Percentiles rank a stretch among this genome's conserved stretches.
Conservation (phyloP, 2,113 vertebrate species). For the Alces alces region DNA sequence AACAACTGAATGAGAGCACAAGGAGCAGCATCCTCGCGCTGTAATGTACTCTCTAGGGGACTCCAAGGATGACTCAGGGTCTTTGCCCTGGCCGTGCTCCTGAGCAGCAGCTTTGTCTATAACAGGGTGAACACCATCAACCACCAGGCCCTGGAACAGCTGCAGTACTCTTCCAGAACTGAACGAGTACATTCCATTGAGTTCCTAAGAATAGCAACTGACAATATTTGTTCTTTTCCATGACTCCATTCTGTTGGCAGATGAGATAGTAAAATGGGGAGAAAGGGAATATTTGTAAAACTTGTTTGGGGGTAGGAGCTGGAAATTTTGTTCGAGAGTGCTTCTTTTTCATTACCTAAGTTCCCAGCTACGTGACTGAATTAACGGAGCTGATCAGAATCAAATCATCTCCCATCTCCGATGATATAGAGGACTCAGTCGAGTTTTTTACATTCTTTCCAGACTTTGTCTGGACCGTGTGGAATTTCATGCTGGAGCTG, state of each 20-base stretch:
- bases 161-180: conserved; percentile 55
- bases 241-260: neutral
- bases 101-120: conserved; percentile 72
- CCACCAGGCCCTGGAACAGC: conserved; percentile 57
- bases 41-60: neutral
- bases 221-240: fast-evolving
- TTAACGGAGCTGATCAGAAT: conserved; percentile 75
- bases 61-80: conserved; percentile 43
- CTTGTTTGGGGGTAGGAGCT: neutral
- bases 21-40: neutral
- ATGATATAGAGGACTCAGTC: neutral
- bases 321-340: conserved; percentile 7
- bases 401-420: conserved; percentile 50
- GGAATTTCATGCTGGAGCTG: conserved; percentile 76
- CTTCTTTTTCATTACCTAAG: conserved; percentile 56
- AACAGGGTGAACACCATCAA: conserved; percentile 71
- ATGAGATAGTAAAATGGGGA: neutral
- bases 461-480: conserved; percentile 78
- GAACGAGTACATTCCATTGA: fast-evolving
- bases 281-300: neutral
- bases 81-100: conserved; percentile 61
- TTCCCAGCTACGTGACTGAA: conserved; percentile 75
- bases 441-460: conserved; percentile 78
- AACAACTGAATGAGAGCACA: neutral
- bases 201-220: neutral